Evolutionary conservation across 1,140 invertebrate species (phyloP), one percentile per base, ranked within the genome.

Genomic region (Drosophila busckii): DNA sequence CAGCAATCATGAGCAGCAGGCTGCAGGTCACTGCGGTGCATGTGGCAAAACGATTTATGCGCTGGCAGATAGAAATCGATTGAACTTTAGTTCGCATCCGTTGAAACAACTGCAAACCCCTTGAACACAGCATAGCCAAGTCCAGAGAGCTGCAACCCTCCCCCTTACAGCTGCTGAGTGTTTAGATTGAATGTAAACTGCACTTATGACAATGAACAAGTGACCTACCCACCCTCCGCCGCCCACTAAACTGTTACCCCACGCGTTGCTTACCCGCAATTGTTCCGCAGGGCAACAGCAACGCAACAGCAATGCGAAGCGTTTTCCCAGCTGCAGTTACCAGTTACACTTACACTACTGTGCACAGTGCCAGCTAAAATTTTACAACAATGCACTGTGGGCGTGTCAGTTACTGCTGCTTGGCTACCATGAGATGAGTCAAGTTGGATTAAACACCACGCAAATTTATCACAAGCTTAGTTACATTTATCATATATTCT

Each of bases 131-230:
- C 28, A n/a, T 22, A 12, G 7, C 17, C 28, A 5, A 3, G n/a
- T 15, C 13, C 12, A 9, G 5, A 6, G 8, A 8, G 10, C 34
- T 26, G 7, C 15, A 7, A 0, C 20, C 16, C 23, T 10, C 19
- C 19, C 2, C 34, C 7, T 7, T 10, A n/a, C 25, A 8, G 25
- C 32, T 35, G 64, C 37, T 40, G 69, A 75, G 61, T 76, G 71
- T 78, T 76, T 78, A 70, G 70, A 76, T 76, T 76, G 71, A 76
- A 76, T 76, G 70, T 78, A 70, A 76, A 78, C 70, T 71, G 71
- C 71, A 78, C 71, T 78, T 78, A 78, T 78, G 71, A 78, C 71
- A 78, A 78, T 78, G 71, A 78, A 78, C 63, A 78, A 62, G 66
- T 70, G 60, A 76, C 61, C 59, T 9, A 23, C 22, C 45, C 17